phyloP scores from a whole-genome alignment of 2,888 invertebrate species.

The Lepidocyrtinus sp. region DNA sequence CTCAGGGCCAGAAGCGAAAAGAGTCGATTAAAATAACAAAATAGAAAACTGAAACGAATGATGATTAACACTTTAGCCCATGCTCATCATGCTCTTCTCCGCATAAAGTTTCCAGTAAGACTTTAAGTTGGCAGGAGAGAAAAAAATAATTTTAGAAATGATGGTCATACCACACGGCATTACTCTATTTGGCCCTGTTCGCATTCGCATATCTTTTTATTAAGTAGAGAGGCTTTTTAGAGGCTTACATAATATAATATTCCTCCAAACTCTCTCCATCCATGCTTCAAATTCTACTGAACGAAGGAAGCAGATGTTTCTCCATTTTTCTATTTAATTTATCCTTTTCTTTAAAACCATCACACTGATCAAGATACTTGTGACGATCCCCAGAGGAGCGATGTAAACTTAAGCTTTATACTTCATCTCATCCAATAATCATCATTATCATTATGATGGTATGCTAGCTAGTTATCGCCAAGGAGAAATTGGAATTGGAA shows the following conservation, averaged over 20 bases:
- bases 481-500: conserved; percentile 10
- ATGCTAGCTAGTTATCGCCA: background rate
- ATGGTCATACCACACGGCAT: conserved; percentile 1
- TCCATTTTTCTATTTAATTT: conserved; percentile 53
- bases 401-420: background rate
- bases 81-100: conserved; percentile 3
- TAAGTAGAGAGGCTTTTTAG: conserved; percentile 3
- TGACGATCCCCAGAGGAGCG: conserved; percentile 40
- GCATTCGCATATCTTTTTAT: background rate
- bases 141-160: conserved; percentile 49
- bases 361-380: background rate
- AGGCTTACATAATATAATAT: too few relatives aligned
- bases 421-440: background rate
- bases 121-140: conserved; percentile 10
- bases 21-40: conserved; percentile 25
- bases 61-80: conserved; percentile 39
- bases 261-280: background rate
- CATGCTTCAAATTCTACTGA: conserved; percentile 3
- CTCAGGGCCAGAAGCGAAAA: conserved; percentile 5
- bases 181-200: conserved; percentile 34
- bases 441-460: background rate
- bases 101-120: conserved; percentile 39
- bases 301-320: conserved; percentile 53
- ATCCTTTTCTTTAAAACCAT: conserved; percentile 31
- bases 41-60: conserved; percentile 12